Percentiles rank a stretch among this genome's conserved stretches.
phyloP scores from a whole-genome alignment of 2,113 vertebrate genomes.

The Crotalus viridis region DNA sequence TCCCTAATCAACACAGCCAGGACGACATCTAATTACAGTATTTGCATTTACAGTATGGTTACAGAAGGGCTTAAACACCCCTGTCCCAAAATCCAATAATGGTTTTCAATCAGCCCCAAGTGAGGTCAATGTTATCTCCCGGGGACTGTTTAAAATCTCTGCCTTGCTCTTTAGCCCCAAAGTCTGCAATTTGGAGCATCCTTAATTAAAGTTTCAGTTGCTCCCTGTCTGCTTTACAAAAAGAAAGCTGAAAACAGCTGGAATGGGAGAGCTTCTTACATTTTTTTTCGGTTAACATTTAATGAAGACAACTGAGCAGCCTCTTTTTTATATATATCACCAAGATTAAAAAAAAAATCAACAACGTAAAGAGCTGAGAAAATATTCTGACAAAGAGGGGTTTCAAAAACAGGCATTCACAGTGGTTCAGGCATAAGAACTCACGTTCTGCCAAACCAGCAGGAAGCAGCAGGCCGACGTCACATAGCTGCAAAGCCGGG shows the following conservation, averaged over 20 bases:
- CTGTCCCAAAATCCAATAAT: not conserved
- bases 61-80: not conserved
- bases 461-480: slow-evolving; percentile 62
- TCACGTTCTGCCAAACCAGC: slow-evolving; percentile 54
- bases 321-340: slow-evolving; percentile 35
- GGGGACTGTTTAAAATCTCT: not conserved
- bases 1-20: not conserved
- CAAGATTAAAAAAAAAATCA: slow-evolving; percentile 25
- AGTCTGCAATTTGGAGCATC: not conserved
- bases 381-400: slow-evolving; percentile 59
- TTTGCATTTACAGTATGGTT: not conserved
- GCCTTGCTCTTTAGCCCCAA: not conserved
- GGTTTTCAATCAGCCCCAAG: not conserved
- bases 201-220: slow-evolving; percentile 23
- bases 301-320: slow-evolving; percentile 36
- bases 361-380: slow-evolving; percentile 61
- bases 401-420: slow-evolving; percentile 65
- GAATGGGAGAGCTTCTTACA: slow-evolving; percentile 25
- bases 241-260: slow-evolving; percentile 11
- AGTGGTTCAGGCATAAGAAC: slow-evolving; percentile 63
- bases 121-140: not conserved
- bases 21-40: not conserved
- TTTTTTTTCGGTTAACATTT: slow-evolving; percentile 14
- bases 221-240: slow-evolving; percentile 10
- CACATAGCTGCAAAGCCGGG: slow-evolving; percentile 56